Evolutionary conservation across 2,888 invertebrate genomes (phyloP).

Genomic region (Thera britannica): DNA sequence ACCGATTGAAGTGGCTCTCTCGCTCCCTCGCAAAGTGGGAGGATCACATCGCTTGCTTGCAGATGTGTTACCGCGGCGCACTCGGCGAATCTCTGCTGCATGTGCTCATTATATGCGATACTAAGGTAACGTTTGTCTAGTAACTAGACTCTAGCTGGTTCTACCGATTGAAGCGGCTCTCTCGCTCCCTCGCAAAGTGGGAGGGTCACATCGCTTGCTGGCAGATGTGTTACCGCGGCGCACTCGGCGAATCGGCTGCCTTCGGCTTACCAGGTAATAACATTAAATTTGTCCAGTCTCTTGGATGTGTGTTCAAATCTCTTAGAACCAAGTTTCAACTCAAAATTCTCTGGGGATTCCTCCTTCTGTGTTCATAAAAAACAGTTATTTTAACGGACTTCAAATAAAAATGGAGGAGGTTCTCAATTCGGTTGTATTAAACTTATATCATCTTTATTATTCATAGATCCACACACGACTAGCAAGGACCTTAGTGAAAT

Average conservation of each 20-base stretch:
- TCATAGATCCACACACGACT: conserved; percentile 88
- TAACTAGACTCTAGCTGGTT: conserved; percentile 87
- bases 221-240: conserved; percentile 98
- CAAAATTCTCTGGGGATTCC: too few species aligned
- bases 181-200: conserved; percentile 94
- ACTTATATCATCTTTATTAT: background rate
- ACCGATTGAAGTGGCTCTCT: conserved; percentile 93
- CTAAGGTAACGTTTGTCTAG: conserved; percentile 81
- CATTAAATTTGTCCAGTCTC: too few species aligned
- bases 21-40: conserved; percentile 94
- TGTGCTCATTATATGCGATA: conserved; percentile 97
- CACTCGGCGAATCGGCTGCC: conserved; percentile 97
- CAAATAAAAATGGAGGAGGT: too few species aligned
- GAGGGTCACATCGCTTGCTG: conserved; percentile 97
- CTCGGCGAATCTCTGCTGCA: conserved; percentile 97
- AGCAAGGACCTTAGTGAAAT: conserved; percentile 94
- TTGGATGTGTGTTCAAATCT: too few species aligned
- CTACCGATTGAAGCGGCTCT: conserved; percentile 94
- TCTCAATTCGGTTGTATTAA: too few species aligned
- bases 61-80: conserved; percentile 97
- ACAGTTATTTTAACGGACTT: too few species aligned
- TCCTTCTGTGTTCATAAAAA: too few species aligned
- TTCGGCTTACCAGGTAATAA: conserved; percentile 14
- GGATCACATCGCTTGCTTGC: conserved; percentile 98
- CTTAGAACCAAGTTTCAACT: too few species aligned